Conservation (phyloP, 2,113 vertebrate species). For the Tichodroma muraria region DNA sequence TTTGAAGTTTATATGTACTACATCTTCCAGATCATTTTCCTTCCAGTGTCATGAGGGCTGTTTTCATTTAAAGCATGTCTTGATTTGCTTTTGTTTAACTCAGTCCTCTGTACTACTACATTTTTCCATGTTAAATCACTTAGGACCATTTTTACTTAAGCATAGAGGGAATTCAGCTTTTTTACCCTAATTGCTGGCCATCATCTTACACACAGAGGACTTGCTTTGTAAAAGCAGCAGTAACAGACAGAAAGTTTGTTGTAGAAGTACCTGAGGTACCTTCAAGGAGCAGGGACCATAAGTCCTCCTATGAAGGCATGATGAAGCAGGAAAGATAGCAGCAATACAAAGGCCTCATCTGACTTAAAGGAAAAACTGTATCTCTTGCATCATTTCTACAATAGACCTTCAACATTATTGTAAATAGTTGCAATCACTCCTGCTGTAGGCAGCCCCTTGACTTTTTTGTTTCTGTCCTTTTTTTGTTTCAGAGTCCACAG, state of each 20-base stretch:
- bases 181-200: not conserved
- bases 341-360: not conserved
- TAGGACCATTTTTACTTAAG: not conserved
- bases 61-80: conserved; percentile 40
- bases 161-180: not conserved
- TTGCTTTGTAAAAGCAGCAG: not conserved
- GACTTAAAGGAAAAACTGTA: not conserved
- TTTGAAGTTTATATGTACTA: not conserved
- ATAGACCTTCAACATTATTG: not conserved
- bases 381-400: not conserved
- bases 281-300: not conserved
- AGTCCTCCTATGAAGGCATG: not conserved
- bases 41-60: conserved; percentile 23
- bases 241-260: not conserved
- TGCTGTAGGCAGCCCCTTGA: not conserved
- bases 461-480: not conserved
- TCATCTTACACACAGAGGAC: not conserved
- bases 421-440: not conserved
- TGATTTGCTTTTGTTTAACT: conserved; percentile 47
- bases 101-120: conserved; percentile 26
- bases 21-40: not conserved
- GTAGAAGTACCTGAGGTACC: not conserved
- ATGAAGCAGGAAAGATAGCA: not conserved
- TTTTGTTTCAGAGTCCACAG: not conserved
- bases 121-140: conserved; percentile 54